Base-by-base conservation (phyloP, 53 echinoderm and acorn worm species). In the Echinometra lucunter region DNA sequence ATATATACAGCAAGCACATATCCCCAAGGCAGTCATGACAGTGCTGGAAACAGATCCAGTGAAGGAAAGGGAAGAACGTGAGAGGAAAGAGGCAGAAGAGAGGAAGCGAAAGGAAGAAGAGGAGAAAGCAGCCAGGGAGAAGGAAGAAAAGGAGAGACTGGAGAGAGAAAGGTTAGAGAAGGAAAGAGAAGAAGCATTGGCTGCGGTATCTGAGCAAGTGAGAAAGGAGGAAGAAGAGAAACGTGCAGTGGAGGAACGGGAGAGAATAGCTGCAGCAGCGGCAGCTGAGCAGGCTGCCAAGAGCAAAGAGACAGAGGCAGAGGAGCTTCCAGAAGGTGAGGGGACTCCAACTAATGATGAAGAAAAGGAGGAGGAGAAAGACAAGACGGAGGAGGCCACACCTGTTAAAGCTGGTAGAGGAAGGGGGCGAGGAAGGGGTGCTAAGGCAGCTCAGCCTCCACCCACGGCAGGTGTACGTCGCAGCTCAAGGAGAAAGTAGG, bases 41-140 rank as follows among this genome's bases (percentile, higher is more conserved):
- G 95, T 99, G 57, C 95, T 99, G 66, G 99, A 99, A 74, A 98
- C 94, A 8, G 98, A 98, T 70, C 97, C 98, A 8, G 88, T 91
- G 19, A 96, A 95, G 30, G 98, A 96, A 75, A 96, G 95, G 23
- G 95, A 94, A 70, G 90, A 95, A 81, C 91, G 75, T 34, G 96
- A 97, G 83, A 95, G 88, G 72, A 88, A 60, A 44, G 96, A 95
- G 42, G 53, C 89, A 72, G 95, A 95, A 92, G 95, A 96, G 75
- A 96, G 97, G 94, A 93, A 80, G 88, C 87, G 89, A 25, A 90
- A 97, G 70, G 96, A 98, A 37, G 94, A 96, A 88, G 45, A 88
- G 2, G 94, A 95, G 53, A 91, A 91, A 82, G 40, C 91, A 10
- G 94, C 94, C 53, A 69, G 56, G 66, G 94, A 95, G 63, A 88